A percentile compares a stretch with the other conserved stretches of the same genome.
Conservation (phyloP, 2,113 vertebrate genomes). For the Nycticorax nycticorax region DNA sequence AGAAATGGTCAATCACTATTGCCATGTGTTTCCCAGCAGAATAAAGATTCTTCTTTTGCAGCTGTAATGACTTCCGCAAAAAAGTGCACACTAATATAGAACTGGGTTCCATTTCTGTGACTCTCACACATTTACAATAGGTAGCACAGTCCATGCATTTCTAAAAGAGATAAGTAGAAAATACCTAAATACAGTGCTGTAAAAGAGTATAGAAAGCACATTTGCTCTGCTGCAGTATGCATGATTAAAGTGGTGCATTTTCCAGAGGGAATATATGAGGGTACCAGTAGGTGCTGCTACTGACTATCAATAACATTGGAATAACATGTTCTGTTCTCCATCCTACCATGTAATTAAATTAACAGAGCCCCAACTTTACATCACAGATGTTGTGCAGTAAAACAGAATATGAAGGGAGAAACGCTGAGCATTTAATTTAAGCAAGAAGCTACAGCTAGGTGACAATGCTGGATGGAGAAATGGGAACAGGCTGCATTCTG, state of each 20-base stretch:
- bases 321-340: background rate
- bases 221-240: background rate
- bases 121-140: background rate
- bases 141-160: background rate
- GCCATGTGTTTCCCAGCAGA: background rate
- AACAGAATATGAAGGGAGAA: background rate
- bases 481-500: background rate
- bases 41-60: slow-evolving; percentile 10
- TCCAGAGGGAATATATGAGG: background rate
- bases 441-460: background rate
- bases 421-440: background rate
- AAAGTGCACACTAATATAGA: background rate
- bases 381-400: background rate
- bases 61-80: background rate
- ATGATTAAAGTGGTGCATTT: background rate
- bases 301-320: background rate
- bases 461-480: background rate
- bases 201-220: background rate
- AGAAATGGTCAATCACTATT: slow-evolving; percentile 18
- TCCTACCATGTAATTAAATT: background rate
- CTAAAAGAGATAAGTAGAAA: background rate
- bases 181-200: background rate
- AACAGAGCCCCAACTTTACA: background rate
- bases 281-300: slow-evolving; percentile 5
- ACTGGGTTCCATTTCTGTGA: background rate